Percentiles rank a stretch among this genome's conserved stretches.
Conservation (phyloP, 2,113 vertebrate species). For the Leptosomus discolor region DNA sequence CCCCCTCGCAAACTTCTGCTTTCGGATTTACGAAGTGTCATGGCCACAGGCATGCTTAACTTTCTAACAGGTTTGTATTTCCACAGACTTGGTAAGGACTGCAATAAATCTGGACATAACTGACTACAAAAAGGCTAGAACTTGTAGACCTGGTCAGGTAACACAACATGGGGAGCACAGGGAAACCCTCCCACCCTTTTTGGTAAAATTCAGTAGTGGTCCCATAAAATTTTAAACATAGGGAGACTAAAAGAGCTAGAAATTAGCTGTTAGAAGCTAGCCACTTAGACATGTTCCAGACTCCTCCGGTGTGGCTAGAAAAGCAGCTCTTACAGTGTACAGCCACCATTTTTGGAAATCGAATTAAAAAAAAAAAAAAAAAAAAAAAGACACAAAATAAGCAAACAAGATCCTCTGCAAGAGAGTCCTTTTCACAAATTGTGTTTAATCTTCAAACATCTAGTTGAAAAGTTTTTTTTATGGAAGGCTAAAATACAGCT, state of each 20-base stretch:
- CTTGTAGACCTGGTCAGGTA: background rate
- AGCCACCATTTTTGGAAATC: background rate
- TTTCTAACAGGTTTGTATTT: background rate
- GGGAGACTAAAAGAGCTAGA: background rate
- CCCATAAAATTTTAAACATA: background rate
- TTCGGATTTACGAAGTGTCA: background rate
- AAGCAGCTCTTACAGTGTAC: background rate
- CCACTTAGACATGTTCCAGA: background rate
- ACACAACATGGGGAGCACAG: background rate
- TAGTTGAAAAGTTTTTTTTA: background rate
- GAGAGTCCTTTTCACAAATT: background rate
- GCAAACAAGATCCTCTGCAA: background rate
- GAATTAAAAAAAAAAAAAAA: background rate
- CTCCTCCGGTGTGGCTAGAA: background rate
- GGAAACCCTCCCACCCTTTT: background rate
- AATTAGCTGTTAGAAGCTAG: background rate
- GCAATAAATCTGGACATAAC: background rate
- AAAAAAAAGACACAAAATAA: background rate
- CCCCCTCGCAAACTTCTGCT: background rate
- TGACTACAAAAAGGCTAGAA: background rate
- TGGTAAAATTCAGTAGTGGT: background rate
- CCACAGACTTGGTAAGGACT: background rate
- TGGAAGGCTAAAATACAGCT: background rate
- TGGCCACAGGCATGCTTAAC: background rate
- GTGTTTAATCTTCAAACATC: background rate